Percentiles rank a stretch among this genome's conserved stretches.
Conservation (phyloP, 2,797 vertebrate genomes). For the Anniella stebbinsi region DNA sequence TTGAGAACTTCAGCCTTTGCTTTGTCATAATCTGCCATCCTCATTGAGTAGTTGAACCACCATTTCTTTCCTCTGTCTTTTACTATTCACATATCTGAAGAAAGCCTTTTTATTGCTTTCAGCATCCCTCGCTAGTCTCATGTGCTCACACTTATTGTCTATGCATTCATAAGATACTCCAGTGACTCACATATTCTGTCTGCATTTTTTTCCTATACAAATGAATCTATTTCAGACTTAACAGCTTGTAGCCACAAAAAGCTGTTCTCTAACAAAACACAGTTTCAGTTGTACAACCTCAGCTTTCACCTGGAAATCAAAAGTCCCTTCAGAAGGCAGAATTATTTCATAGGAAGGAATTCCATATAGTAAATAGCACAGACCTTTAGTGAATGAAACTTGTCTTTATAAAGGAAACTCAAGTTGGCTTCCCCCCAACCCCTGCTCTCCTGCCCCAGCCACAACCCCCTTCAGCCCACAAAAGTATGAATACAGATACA, state of each 20-base stretch:
- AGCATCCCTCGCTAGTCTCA: too few relatives aligned
- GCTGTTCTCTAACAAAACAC: not conserved
- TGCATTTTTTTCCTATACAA: not conserved
- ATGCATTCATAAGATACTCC: not conserved
- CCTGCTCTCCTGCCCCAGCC: too few relatives aligned
- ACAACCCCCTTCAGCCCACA: too few relatives aligned
- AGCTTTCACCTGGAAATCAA: not conserved
- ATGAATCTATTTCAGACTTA: not conserved
- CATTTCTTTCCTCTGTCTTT: too few relatives aligned
- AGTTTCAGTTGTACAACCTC: too few relatives aligned
- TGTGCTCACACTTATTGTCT: not conserved
- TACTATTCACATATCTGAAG: too few relatives aligned
- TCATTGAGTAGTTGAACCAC: too few relatives aligned
- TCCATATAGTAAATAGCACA: not conserved
- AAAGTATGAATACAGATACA: too few relatives aligned
- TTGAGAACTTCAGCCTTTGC: too few relatives aligned
- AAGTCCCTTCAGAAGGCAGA: not conserved
- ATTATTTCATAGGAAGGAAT: not conserved
- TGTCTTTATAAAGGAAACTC: not conserved
- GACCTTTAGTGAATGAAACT: not conserved
- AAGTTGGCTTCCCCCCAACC: not conserved
- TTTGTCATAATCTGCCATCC: too few relatives aligned
- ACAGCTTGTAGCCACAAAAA: not conserved
- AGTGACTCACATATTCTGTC: not conserved
- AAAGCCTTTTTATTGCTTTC: too few relatives aligned